Conservation (phyloP, 1,140 invertebrate genomes). For the Prorops nasuta region DNA sequence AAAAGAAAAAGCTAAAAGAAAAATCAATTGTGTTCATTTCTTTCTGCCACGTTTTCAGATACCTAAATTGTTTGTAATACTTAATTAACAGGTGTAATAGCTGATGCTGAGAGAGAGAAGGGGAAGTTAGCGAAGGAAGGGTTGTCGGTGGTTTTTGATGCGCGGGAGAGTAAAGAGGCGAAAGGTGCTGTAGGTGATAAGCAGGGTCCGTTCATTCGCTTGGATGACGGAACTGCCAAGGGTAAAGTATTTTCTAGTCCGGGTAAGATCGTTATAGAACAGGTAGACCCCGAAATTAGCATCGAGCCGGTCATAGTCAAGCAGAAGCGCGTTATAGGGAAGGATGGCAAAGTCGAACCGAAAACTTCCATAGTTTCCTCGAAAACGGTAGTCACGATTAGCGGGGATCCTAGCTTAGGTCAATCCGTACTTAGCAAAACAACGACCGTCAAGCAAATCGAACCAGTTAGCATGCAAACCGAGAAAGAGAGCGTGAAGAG, state of each 20-base stretch:
- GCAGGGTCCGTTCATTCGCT: constrained; percentile 12
- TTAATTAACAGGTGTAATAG: constrained; percentile 59
- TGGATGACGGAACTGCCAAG: neutral
- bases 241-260: neutral
- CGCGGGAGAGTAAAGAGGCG: constrained; percentile 49
- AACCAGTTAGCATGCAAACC: constrained; percentile 19
- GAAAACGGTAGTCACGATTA: constrained; percentile 28
- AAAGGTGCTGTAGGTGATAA: constrained; percentile 48
- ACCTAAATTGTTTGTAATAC: constrained; percentile 55
- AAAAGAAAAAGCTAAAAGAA: constrained; percentile 41
- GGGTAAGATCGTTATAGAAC: neutral
- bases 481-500: constrained; percentile 19
- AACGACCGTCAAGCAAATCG: constrained; percentile 28
- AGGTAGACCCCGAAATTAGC: neutral
- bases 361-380: constrained; percentile 22
- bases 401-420: constrained; percentile 21
- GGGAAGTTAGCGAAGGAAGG: constrained; percentile 56
- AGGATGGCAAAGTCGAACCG: constrained; percentile 28
- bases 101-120: constrained; percentile 57
- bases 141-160: constrained; percentile 55
- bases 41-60: constrained; percentile 44
- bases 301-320: constrained; percentile 35
- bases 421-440: constrained; percentile 28
- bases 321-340: constrained; percentile 20
- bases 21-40: constrained; percentile 36